These are phyloP conservation scores for Pollenia griseotomentosa DNA, from an alignment of 2,888 invertebrate species.

Conservation along the genomic window DNA sequence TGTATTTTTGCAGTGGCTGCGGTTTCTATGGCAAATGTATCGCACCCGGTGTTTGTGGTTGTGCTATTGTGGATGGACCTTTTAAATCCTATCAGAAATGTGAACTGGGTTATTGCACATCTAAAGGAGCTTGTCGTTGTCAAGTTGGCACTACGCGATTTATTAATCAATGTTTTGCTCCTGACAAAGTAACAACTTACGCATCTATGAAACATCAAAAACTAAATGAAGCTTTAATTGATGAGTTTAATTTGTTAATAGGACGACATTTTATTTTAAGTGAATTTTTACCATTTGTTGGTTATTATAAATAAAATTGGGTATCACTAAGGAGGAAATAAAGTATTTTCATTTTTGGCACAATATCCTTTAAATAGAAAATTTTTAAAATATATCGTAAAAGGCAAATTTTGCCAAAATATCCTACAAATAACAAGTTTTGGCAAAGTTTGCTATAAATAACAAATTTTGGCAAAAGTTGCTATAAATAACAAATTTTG, in stretches of 20 bases:
- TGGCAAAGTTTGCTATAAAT: too few species aligned
- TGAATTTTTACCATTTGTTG: slow-evolving; percentile 37
- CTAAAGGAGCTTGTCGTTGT: slow-evolving; percentile 80
- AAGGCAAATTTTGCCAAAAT: too few species aligned
- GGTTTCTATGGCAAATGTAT: slow-evolving; percentile 82
- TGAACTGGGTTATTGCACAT: slow-evolving; percentile 77
- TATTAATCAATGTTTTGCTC: slow-evolving; percentile 80
- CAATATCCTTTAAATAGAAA: too few species aligned
- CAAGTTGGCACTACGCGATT: slow-evolving; percentile 79
- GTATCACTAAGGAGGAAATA: background rate
- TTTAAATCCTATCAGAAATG: slow-evolving; percentile 75
- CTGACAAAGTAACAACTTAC: slow-evolving; percentile 81
- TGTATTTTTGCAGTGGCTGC: slow-evolving; percentile 77
- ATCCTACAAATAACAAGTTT: too few species aligned
- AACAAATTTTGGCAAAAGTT: too few species aligned
- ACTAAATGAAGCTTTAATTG: slow-evolving; percentile 78
- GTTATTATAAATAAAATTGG: slow-evolving; percentile 42
- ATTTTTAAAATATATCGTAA: too few species aligned
- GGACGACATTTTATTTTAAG: slow-evolving; percentile 78
- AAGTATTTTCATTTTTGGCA: too few species aligned
- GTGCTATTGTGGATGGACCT: slow-evolving; percentile 78
- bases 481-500: too few species aligned
- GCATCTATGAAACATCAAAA: slow-evolving; percentile 78
- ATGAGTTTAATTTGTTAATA: slow-evolving; percentile 80
- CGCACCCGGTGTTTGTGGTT: slow-evolving; percentile 82